These are phyloP conservation scores for Pelecanus crispus DNA, from an alignment of 2,113 vertebrate species.

Conservation along the genomic window DNA sequence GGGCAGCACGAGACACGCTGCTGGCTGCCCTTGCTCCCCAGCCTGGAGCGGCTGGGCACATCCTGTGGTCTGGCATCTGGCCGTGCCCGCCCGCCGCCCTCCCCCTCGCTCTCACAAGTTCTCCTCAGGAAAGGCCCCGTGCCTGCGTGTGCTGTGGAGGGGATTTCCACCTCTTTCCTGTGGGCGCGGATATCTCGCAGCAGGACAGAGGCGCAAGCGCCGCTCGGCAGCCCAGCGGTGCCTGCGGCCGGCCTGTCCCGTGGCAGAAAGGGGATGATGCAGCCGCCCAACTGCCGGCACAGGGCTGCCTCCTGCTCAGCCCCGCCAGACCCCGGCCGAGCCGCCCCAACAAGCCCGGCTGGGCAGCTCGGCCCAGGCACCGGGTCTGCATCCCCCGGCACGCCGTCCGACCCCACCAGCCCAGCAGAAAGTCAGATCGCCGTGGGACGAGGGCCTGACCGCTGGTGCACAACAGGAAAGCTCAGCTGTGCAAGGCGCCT, in stretches of 20 bases:
- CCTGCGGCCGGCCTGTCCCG: fast-evolving
- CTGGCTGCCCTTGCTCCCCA: neutral
- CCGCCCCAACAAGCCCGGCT: neutral
- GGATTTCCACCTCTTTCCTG: neutral
- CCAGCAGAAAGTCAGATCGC: neutral
- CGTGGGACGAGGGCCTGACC: neutral
- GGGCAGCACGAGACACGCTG: neutral
- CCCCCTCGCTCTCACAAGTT: neutral
- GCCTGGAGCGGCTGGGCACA: neutral
- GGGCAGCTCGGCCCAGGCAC: neutral
- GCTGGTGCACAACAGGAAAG: neutral
- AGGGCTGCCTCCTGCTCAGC: neutral
- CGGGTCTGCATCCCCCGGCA: fast-evolving
- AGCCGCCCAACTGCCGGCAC: fast-evolving
- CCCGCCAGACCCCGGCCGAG: fast-evolving
- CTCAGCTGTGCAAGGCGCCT: neutral
- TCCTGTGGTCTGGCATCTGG: neutral
- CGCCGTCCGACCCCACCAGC: no score
- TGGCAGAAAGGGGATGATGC: fast-evolving
- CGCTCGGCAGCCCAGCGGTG: fast-evolving
- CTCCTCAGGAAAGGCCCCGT: neutral
- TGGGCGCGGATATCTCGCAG: neutral
- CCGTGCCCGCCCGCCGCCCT: neutral
- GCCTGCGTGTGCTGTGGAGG: neutral
- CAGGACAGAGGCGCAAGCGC: fast-evolving